Evolutionary conservation across 2,797 vertebrate genomes (phyloP), one percentile per base, ranked within the genome.

Genomic region (Esox masquinongy): DNA sequence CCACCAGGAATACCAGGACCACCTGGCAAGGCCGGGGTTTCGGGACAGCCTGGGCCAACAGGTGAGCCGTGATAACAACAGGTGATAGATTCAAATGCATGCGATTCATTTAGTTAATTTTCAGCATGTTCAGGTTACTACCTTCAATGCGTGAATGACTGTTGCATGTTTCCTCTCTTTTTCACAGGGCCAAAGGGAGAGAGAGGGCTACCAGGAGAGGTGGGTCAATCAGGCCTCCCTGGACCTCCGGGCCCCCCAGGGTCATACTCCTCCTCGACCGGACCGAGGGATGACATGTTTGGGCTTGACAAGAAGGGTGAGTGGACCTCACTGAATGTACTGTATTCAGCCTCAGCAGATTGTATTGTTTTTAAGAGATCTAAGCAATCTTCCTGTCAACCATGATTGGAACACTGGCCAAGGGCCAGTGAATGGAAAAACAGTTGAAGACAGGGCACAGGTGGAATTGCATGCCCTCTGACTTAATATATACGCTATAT

Each of bases 141-240:
- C 17, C 50, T 51, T 19, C 50, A 51, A 51, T 19, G 15, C 16
- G 29, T 31, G 29, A 31, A 1, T 31, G 1, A 31, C 29, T 31
- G 29, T 31, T 31, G 29, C 69, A 7, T 80, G 0, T 39, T 2
- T 74, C 80, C 51, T 29, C 8, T 15, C 68, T 66, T 12, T 12
- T 80, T n/a, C 5, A 84, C 74, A 97, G 96, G 97, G 59, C 90
- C 94, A 15, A 95, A 92, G 71, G 97, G 97, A 36, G 95, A 95
- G 17, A 93, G 91, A 73, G 97, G 97, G 79, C 83, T 90, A 72
- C 92, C 92, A 50, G 97, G 97, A 87, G 93, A 93, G 82, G 88
- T 36, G 0, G 93, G 93, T 72, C 80, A 74, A 3, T 87, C 86
- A 0, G 96, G 97, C 0, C 93, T 91, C 12, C 96, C 95, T 0